phyloP scores from a whole-genome alignment of 2,797 vertebrate genomes.

The Sparidentex hasta region DNA sequence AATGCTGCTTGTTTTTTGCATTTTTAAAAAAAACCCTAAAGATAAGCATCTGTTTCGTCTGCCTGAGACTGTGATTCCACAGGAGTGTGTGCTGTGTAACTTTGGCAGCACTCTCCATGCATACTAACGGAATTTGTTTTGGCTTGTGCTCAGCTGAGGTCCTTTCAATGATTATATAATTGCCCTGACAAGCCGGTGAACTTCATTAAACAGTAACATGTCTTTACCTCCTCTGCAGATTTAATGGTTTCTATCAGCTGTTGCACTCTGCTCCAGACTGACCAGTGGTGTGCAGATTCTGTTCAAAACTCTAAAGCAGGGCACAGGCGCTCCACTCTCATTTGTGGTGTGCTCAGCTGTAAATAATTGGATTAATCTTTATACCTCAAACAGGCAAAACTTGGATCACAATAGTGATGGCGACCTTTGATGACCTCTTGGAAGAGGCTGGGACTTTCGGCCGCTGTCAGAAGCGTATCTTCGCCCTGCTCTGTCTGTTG shows the following conservation, averaged over 20 bases:
- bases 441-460: conserved; percentile 47
- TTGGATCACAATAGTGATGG: conserved; percentile 1
- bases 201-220: conserved; percentile 53
- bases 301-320: not conserved
- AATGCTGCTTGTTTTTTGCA: too few species aligned
- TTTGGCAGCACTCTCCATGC: not conserved
- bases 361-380: too few species aligned
- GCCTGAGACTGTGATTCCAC: not conserved
- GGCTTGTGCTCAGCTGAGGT: not conserved
- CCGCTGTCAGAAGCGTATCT: conserved; percentile 39
- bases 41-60: not conserved
- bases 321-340: too few species aligned
- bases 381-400: not conserved
- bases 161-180: conserved; percentile 30
- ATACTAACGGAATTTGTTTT: conserved; percentile 22
- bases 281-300: not conserved
- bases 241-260: not conserved
- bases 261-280: conserved; percentile 40
- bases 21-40: not conserved
- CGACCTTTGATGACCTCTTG: conserved; percentile 55
- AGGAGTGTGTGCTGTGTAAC: conserved; percentile 1
- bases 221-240: not conserved
- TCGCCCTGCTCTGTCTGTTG: conserved; percentile 30
- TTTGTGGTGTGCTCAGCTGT: not conserved
- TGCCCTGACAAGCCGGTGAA: conserved; percentile 9